Conservation (phyloP, 2,113 vertebrate species). For the Lutjanus erythropterus region DNA sequence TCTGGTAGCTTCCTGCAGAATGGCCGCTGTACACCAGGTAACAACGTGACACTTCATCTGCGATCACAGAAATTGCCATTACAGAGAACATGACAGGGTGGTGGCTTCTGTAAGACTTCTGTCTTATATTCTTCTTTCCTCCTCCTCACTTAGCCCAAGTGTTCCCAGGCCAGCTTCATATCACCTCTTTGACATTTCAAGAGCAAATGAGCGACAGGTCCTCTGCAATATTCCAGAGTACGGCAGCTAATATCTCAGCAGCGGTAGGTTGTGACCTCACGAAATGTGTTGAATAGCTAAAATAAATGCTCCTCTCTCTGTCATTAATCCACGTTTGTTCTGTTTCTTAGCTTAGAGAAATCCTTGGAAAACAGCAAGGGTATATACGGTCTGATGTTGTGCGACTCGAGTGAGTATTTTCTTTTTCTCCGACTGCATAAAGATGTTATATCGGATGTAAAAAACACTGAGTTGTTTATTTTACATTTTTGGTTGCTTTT, state of each 20-base stretch:
- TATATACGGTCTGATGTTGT: conserved; percentile 74
- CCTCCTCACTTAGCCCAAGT: conserved; percentile 73
- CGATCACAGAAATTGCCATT: not conserved
- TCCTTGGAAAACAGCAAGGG: conserved; percentile 38
- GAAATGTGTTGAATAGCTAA: not conserved
- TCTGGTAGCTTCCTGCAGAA: conserved; percentile 66
- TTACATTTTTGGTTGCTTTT: not conserved
- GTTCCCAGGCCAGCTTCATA: conserved; percentile 78
- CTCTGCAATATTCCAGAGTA: conserved; percentile 59
- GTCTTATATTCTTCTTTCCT: not conserved
- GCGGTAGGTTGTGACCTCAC: conserved; percentile 59
- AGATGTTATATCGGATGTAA: not conserved
- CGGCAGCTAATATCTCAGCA: conserved; percentile 47
- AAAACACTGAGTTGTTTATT: not conserved
- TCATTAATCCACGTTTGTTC: conserved; percentile 20
- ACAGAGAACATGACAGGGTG: not conserved
- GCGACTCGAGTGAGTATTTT: conserved; percentile 73
- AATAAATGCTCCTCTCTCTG: not conserved
- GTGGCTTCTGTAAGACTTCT: not conserved
- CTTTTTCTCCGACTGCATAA: conserved; percentile 1
- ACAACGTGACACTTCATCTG: not conserved
- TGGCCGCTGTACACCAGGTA: conserved; percentile 74
- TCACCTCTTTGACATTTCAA: conserved; percentile 43
- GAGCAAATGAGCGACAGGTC: conserved; percentile 73
- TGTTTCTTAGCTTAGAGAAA: conserved; percentile 62